Base-by-base conservation (phyloP, 2,797 vertebrate species). In the Rhinichthys osculus region DNA sequence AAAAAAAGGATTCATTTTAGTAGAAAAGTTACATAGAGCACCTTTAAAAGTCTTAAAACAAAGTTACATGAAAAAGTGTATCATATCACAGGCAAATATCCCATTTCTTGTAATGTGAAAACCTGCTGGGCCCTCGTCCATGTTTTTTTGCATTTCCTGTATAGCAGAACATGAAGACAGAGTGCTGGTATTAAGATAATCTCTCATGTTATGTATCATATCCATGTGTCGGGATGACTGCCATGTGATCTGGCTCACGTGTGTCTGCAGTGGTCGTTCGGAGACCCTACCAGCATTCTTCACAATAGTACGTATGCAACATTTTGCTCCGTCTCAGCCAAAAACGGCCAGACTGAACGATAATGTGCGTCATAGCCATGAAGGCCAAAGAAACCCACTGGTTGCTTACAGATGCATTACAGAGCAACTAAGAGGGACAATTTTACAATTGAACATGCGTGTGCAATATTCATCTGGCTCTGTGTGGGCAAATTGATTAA, bases 361-460 rank as follows among this genome's bases (percentile, higher is more conserved):
- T 86, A 88, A 69, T 23, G 7, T 78, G 83, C 84, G 87, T 89
- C 91, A 91, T 91, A 91, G 59, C 88, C 86, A 84, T 72, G 84
- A 86, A 87, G 67, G 88, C 92, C 91, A 89, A 93, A 89, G 74
- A 82, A 78, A 21, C n/a, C 30, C 59, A 69, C 42, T 30, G 33
- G 85, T 83, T 27, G 64, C 57, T 73, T 50, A 81, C 76, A 77
- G 70, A 88, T 47, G 71, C 90, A 92, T 92, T 88, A 88, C 85
- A 50, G 33, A 30, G 27, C 40, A 64, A 64, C 42, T 44, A 66
- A 74, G 9, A 76, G 5, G 54, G 21, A 67, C 42, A 0, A 47
- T 50, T 62, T 76, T 27, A 23, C 71, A 74, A 66, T 6, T 74
- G 21, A 66, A 83, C 57, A 50, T 76, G 17, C 21, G 67, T 69